Evolutionary conservation across 2,797 vertebrate species (phyloP), one percentile per base, ranked within the genome.

Genomic region (Parauchenoglanis ngamensis): DNA sequence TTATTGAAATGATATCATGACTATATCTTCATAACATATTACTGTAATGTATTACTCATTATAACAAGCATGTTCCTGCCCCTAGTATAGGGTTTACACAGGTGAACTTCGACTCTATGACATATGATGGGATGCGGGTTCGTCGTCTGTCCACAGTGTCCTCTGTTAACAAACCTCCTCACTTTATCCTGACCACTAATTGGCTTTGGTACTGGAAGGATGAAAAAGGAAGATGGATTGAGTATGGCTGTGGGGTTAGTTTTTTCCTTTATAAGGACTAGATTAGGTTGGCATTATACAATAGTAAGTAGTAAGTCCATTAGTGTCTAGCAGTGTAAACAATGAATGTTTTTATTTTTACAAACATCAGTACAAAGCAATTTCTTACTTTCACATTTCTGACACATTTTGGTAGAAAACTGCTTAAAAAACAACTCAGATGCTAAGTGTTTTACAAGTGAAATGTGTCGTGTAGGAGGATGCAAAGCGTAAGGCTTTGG

Each of bases 181-280:
- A 97, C 91, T 97, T 95, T 88, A 95, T 97, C 86, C 95, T 98
- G 35, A 98, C 98, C 70, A 99, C 98, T 1, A 90, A 97, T 80
- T 99, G 98, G 98, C 63, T 96, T 72, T 99, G 98, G 98, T 97
- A 97, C 94, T 98, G 97, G 97, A 93, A 92, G 85, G 95, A 97
- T 46, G 95, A 97, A 0, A 44, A 23, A 21, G 94, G 90, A 12
- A 65, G 0, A 6, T 99, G 98, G 98, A 90, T 86, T 49, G 96
- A 98, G 87, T 99, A 96, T 87, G 97, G 97, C 54, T 88, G 92
- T 91, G 92, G 94, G 91, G 97, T 97, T 90, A 95, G 94, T 93
- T 23, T 12, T 12, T 61, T 44, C 40, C 19, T 59, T 59, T 87
- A 68, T 70, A 70, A 35, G 31, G 31, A 40, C 67, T 40, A 70